These are phyloP conservation scores for Onychostruthus taczanowskii DNA, from an alignment of 2,113 vertebrate species.

Conservation along the genomic window DNA sequence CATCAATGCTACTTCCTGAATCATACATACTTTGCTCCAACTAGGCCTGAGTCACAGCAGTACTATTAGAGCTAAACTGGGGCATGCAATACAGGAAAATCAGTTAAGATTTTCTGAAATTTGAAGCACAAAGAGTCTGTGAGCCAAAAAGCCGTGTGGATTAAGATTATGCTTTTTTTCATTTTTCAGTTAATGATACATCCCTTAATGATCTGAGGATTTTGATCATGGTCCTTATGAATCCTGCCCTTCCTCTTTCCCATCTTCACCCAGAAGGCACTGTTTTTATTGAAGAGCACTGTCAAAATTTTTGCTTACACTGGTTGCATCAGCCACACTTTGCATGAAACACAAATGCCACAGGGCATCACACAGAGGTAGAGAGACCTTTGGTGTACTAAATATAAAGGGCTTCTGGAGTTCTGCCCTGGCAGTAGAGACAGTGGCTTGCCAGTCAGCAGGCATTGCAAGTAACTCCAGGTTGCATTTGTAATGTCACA, in stretches of 20 bases:
- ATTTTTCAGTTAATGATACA: not conserved
- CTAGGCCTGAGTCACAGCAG: not conserved
- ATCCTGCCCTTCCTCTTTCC: not conserved
- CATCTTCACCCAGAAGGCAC: not conserved
- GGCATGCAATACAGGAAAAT: not conserved
- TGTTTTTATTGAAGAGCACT: not conserved
- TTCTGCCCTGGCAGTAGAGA: not conserved
- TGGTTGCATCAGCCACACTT: not conserved
- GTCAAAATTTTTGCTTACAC: not conserved
- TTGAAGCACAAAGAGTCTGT: not conserved
- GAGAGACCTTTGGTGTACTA: constrained; percentile 13
- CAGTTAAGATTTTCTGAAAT: not conserved
- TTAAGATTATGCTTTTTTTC: not conserved
- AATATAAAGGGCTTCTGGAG: not conserved
- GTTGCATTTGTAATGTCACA: constrained; percentile 26
- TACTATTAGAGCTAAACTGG: not conserved
- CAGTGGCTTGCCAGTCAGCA: not conserved
- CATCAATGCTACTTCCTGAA: not conserved
- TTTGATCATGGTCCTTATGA: not conserved
- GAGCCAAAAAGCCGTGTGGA: not conserved
- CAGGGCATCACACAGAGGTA: not conserved
- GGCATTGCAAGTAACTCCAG: not conserved
- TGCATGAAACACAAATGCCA: not conserved
- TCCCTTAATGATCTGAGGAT: not conserved
- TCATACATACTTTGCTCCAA: not conserved